Base-by-base conservation (phyloP, 1,140 invertebrate genomes). In the Pristionchus pacificus region DNA sequence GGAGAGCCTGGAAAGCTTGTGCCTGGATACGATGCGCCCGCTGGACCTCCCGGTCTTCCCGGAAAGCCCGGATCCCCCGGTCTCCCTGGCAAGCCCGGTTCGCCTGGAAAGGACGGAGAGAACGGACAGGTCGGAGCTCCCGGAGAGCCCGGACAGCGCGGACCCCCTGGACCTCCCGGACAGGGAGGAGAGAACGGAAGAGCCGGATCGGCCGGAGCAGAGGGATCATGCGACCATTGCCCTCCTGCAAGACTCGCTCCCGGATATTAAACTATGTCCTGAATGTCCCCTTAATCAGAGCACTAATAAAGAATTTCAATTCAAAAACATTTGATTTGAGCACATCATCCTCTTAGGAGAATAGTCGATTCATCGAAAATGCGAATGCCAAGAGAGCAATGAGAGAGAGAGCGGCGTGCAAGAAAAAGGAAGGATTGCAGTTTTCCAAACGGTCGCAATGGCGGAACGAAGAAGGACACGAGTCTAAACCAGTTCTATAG, bases 201-300 rank as follows among this genome's bases (percentile, higher is more conserved):
- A 29, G 57, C 73, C 38, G 79, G 79, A 68, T 60, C 61, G 27
- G 62, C 75, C 24, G 80, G 81, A 49, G 64, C 74, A 25, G 74
- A 73, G 25, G 80, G 80, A 31, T 61, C 71, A 28, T 82, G 80
- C 75, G 80, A 81, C 28, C 82, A 84, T 62, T 82, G 80, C 60
- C 82, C 80, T 33, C 76, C 80, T 31, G 81, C 80, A n/a, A 63
- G 80, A 71, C 70, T 83, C 29, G 80, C 79, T 58, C 79, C 79
- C 31, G 79, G 79, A 74, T 80, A 80, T 75, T 80, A 78, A 31
- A 61, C 60, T n/a, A n/a, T n/a, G n/a, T n/a, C n/a, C n/a, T n/a
- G n/a, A n/a, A n/a, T n/a, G n/a, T n/a, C n/a, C n/a, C n/a, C n/a
- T n/a, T n/a, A n/a, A n/a, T n/a, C n/a, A n/a, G n/a, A n/a, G n/a